Evolutionary conservation across 2,797 vertebrate genomes (phyloP), one percentile per base, ranked within the genome.

Genomic region (Pangasius krempfi): DNA sequence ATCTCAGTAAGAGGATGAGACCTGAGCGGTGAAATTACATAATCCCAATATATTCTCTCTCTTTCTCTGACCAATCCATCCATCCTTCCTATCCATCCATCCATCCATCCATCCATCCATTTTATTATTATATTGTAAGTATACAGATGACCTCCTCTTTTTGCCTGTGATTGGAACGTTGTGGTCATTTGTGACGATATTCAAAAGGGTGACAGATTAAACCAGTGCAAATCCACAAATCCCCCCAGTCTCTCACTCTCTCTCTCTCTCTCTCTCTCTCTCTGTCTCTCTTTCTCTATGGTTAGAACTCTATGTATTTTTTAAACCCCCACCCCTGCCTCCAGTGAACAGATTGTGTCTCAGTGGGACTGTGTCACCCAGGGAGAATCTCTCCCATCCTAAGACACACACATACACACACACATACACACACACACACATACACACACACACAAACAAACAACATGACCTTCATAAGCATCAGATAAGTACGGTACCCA

Each of bases 331-430:
- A 76, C 91, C 91, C 86, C 89, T 75, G 80, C 88, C 95, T 94
- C 93, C 92, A 93, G 94, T 95, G 95, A 97, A 96, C 96, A 97
- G 96, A 96, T 96, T 96, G 96, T 92, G 95, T 96, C 96, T 96
- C 96, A 47, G 95, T 96, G 96, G 96, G 96, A 96, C 93, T 86
- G 92, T 94, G 94, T 95, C 93, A 95, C 96, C 96, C 92, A 95
- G 95, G 95, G 96, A 96, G 96, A 94, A 92, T 94, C 90, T 93
- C 92, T 94, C 93, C 93, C 93, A 92, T 94, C 92, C 95, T 93
- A 93, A 95, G 91, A 93, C 91, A 86, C 88, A 88, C 89, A 90
- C 90, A 89, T 72, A 95, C 92, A 93, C 91, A 91, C 91, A 84
- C 86, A 87, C 89, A 89, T 91, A 90, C 78, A 86, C 72, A 30